Evolutionary conservation across 2,113 vertebrate genomes (phyloP), one percentile per base, ranked within the genome.

Genomic region (Peromyscus leucopus): DNA sequence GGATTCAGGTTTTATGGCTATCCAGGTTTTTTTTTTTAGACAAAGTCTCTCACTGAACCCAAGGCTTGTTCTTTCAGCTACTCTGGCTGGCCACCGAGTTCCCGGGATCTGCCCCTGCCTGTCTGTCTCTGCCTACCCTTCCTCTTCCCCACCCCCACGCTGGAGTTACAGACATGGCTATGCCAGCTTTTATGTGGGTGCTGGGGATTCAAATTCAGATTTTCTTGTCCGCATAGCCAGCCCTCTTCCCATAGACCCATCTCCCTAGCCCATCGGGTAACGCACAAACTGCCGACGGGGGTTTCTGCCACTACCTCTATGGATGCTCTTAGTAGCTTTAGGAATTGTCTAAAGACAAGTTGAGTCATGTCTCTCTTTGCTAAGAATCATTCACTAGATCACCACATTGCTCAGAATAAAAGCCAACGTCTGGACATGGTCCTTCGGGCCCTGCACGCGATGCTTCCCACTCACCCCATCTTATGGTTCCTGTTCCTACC

Each of bases 311-410:
- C 39, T 36, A 67, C 1, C 28, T 48, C n/a, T 80, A 10, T 2
- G 67, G 71, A 89, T 59, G 74, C 61, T 90, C 65, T 85, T 67
- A 92, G 86, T 51, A 80, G 89, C 16, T 94, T n/a, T 59, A 17
- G 75, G 31, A 63, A 57, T 71, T 31, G 24, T 67, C 91, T 92
- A 17, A 79, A 84, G 89, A 46, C 2, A 87, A 95, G 22, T 83
- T 79, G 91, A n/a, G 79, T 89, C 65, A 61, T 36, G 13, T 28
- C 59, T 92, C 21, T 94, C 31, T 90, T 55, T 65, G 80, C 19
- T 94, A 67, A 63, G 10, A 82, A 84, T 39, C 72, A 28, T 76
- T 95, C 55, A 57, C 0, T 39, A n/a, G 42, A 15, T 71, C n/a
- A 22, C 19, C 15, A 28, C 33, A 9, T 59, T 92, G 86, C 21